Conservation (phyloP, 2,888 invertebrate species). For the Pseudococcus longispinus region DNA sequence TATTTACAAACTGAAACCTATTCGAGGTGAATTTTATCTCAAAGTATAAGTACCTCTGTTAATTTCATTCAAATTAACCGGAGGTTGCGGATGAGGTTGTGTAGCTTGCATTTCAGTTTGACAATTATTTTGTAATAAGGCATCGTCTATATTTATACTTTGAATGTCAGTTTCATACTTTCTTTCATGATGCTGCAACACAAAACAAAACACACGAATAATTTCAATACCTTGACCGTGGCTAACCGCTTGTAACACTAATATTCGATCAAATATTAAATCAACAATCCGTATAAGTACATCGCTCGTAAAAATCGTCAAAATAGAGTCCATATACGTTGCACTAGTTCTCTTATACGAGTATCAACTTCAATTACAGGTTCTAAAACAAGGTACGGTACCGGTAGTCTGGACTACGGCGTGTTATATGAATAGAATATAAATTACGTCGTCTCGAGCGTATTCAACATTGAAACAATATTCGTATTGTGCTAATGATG, state of each 20-base stretch:
- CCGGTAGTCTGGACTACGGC: slow-evolving; percentile 15
- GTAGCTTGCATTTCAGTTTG: slow-evolving; percentile 51
- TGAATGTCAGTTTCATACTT: slow-evolving; percentile 65
- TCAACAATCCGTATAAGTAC: slow-evolving; percentile 23
- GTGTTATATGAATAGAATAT: slow-evolving; percentile 5
- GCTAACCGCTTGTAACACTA: neutral
- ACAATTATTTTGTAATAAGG: slow-evolving; percentile 62
- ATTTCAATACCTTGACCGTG: neutral
- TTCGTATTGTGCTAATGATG: neutral
- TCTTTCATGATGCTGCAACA: slow-evolving; percentile 69
- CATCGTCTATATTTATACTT: slow-evolving; percentile 61
- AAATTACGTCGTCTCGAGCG: neutral
- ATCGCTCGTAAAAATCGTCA: slow-evolving; percentile 12
- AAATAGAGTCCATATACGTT: slow-evolving; percentile 2
- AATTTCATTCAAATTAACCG: neutral
- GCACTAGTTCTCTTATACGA: neutral
- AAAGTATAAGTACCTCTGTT: too few species aligned
- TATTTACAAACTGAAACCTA: neutral
- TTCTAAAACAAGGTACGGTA: slow-evolving; percentile 36
- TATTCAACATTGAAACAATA: slow-evolving; percentile 13
- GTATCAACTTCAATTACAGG: neutral
- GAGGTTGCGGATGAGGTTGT: slow-evolving; percentile 3
- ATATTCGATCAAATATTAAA: neutral
- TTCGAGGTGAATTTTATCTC: too few species aligned
- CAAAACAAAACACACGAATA: neutral